phyloP scores from a whole-genome alignment of 2,797 vertebrate species.

The Acanthiza pusilla region DNA sequence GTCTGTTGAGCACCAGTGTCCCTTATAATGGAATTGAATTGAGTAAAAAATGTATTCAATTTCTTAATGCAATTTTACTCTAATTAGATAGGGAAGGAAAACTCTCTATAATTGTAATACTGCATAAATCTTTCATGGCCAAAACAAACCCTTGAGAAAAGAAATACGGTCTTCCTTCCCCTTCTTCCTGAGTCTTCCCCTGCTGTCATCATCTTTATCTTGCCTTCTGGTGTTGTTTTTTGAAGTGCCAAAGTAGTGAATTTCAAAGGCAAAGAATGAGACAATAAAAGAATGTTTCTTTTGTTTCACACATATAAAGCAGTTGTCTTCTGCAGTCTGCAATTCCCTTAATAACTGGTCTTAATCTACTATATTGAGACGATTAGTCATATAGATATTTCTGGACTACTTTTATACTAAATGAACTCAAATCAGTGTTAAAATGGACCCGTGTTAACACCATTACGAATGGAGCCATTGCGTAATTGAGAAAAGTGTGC shows the following conservation, averaged over 20 bases:
- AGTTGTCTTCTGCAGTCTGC: background rate
- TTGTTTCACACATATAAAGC: background rate
- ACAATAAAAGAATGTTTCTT: background rate
- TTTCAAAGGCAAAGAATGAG: background rate
- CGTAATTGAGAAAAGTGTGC: background rate
- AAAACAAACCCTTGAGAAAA: background rate
- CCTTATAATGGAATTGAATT: background rate
- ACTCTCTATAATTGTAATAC: background rate
- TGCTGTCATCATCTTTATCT: background rate
- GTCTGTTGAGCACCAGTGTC: background rate
- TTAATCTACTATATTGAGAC: background rate
- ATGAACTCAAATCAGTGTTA: background rate
- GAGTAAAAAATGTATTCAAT: background rate
- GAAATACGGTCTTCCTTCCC: background rate
- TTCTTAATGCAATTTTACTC: slow-evolving; percentile 26
- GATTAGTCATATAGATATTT: background rate
- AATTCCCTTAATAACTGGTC: background rate
- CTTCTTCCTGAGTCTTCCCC: background rate
- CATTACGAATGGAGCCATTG: background rate
- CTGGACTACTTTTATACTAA: background rate
- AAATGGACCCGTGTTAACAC: background rate
- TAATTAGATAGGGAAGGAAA: background rate
- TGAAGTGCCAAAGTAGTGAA: background rate
- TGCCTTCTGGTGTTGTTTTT: slow-evolving; percentile 13
- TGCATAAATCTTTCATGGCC: slow-evolving; percentile 26